Evolutionary conservation across 2,888 invertebrate species (phyloP), one percentile per base, ranked within the genome.

Genomic region (Agriopis marginaria): DNA sequence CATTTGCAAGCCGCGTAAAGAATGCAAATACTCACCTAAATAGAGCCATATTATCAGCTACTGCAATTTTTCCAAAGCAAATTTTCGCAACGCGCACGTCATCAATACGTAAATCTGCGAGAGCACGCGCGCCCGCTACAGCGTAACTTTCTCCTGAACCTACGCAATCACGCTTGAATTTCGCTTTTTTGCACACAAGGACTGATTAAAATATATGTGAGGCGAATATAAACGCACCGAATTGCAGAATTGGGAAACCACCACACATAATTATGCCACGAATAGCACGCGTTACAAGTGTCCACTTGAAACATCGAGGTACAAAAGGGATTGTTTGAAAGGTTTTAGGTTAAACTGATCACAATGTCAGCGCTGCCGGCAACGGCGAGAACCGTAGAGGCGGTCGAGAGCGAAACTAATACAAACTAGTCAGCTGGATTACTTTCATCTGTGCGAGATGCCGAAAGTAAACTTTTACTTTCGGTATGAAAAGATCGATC

Each of bases 391-490:
- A 77, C 79, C 79, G 77, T 80, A 80, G 79, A 81, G 82, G 81
- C 82, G 76, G 81, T 77, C 81, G 90, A 91, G 89, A 92, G 92
- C 90, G 92, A 88, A 91, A 88, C 91, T 88, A 92, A 92, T 85
- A 87, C 85, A 82, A 84, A 81, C 87, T 82, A 86, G 87, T 82
- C 82, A 84, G 82, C 84, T 80, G 85, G 83, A 89, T 91, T 90
- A 92, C 93, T 92, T 93, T 93, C 93, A 89, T 92, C 88, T 83
- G 83, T 83, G 80, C 78, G 85, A 86, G 87, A 89, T 85, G 86
- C 90, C 89, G 91, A 92, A 92, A 92, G 90, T 85, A 74, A 85
- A 90, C 93, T 93, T 91, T 93, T 93, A 93, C 93, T 93, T 91
- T 92, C 90, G 75, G 76, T 83, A 86, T 77, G 84, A 86, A 85